Evolutionary conservation across 2,797 vertebrate species (phyloP).

Genomic region (Oreochromis mossambicus): DNA sequence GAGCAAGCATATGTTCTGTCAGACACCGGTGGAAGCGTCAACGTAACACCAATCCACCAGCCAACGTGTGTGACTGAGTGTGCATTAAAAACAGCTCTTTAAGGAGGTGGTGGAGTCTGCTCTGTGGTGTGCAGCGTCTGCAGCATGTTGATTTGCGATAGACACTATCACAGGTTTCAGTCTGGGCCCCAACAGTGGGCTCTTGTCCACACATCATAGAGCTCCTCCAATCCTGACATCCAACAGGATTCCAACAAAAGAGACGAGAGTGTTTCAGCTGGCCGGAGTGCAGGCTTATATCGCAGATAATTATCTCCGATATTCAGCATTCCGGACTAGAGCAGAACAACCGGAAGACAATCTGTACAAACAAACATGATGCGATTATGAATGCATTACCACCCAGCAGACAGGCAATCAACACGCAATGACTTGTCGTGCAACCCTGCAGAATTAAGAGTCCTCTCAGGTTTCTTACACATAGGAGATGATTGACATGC

Average conservation of each 20-base stretch:
- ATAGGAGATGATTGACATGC: constrained; percentile 40
- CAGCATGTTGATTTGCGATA: constrained; percentile 30
- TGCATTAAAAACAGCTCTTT: constrained; percentile 14
- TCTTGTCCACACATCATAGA: not conserved
- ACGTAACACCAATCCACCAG: constrained; percentile 28
- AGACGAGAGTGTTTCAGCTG: not conserved
- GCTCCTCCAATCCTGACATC: constrained; percentile 11
- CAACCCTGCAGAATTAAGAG: constrained; percentile 24
- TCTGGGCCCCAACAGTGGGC: not conserved
- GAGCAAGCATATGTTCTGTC: constrained; percentile 61
- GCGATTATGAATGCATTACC: constrained; percentile 35
- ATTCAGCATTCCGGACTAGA: constrained; percentile 35
- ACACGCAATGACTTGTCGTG: constrained; percentile 17
- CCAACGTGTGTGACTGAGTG: constrained; percentile 8
- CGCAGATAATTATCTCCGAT: constrained; percentile 38
- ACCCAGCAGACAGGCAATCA: constrained; percentile 46
- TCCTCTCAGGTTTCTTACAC: constrained; percentile 28
- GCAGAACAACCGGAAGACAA: constrained; percentile 22
- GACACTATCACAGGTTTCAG: constrained; percentile 5
- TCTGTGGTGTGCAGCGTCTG: not conserved
- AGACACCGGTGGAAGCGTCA: constrained; percentile 40
- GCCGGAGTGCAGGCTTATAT: not conserved
- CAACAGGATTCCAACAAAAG: not conserved
- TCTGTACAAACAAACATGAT: constrained; percentile 41
- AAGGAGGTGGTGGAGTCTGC: constrained; percentile 17